Percentiles rank a stretch among this genome's conserved stretches.
Conservation (phyloP, 2,797 vertebrate species). For the Hippocampus kuda region DNA sequence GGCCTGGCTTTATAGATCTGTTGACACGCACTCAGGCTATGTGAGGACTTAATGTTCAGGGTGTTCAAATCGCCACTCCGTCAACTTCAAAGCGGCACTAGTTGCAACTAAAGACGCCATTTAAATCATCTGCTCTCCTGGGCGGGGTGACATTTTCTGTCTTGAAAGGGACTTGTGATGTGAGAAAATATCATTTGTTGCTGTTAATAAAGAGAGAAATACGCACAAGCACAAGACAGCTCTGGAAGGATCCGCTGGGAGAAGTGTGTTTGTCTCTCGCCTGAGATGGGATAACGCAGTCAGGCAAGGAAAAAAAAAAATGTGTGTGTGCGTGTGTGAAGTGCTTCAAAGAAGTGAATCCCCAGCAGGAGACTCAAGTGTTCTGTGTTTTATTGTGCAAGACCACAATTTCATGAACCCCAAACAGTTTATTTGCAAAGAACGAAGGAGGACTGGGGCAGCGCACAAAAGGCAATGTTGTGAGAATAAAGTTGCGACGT, state of each 20-base stretch:
- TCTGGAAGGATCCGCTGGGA: slow-evolving; percentile 1
- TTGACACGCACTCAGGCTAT: slow-evolving; percentile 40
- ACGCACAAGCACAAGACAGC: background rate
- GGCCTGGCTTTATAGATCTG: slow-evolving; percentile 47
- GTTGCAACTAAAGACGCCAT: slow-evolving; percentile 25
- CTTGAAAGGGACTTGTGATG: background rate
- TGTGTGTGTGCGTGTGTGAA: slow-evolving; percentile 25
- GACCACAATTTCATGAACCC: slow-evolving; percentile 43
- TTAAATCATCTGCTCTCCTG: slow-evolving; percentile 4
- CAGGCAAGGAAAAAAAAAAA: slow-evolving; percentile 18
- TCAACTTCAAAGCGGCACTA: slow-evolving; percentile 15
- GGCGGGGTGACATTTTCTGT: slow-evolving; percentile 1
- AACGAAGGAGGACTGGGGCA: slow-evolving; percentile 19
- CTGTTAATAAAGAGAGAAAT: slow-evolving; percentile 35
- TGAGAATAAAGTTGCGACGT: background rate
- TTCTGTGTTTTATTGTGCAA: slow-evolving; percentile 55
- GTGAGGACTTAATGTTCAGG: slow-evolving; percentile 22
- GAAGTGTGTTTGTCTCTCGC: slow-evolving; percentile 5
- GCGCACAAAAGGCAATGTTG: background rate
- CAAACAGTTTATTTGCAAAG: slow-evolving; percentile 37
- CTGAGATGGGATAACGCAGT: slow-evolving; percentile 35
- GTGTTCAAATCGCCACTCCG: slow-evolving; percentile 5
- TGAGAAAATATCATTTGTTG: slow-evolving; percentile 26
- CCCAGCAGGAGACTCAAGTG: slow-evolving; percentile 39
- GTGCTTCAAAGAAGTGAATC: slow-evolving; percentile 38